Percentiles rank a stretch among this genome's conserved stretches.
Conservation (phyloP, 2,113 vertebrate genomes). For the Coreoperca whiteheadi region DNA sequence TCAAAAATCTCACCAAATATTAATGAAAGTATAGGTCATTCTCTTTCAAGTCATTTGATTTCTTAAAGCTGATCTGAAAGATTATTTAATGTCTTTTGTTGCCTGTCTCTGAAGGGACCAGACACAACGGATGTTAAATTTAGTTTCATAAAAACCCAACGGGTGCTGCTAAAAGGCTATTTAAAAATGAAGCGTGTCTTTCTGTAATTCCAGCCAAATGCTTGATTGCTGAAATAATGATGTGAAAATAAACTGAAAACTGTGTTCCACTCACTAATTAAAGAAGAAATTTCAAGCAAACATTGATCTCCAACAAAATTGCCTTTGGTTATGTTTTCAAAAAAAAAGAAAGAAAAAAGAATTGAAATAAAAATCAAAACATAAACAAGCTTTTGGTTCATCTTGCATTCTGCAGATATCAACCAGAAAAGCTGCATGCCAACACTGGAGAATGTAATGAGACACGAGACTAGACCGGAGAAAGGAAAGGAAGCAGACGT, state of each 20-base stretch:
- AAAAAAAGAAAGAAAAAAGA: not conserved
- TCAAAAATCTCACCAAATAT: conserved; percentile 39
- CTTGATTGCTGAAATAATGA: conserved; percentile 80
- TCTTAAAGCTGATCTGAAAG: conserved; percentile 54
- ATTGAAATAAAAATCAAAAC: conserved; percentile 2
- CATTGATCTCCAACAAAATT: conserved; percentile 16
- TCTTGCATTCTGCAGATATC: conserved; percentile 27
- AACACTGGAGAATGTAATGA: conserved; percentile 4
- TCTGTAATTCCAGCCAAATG: conserved; percentile 78
- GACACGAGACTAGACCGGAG: not conserved
- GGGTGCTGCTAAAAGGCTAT: conserved; percentile 71
- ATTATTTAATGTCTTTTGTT: conserved; percentile 65
- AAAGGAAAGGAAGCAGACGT: not conserved
- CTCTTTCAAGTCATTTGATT: conserved; percentile 55
- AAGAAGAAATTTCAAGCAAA: conserved; percentile 40
- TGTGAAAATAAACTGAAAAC: conserved; percentile 71
- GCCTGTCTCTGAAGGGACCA: conserved; percentile 57
- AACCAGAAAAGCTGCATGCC: not conserved
- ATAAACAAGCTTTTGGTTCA: conserved; percentile 24
- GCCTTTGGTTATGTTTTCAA: conserved; percentile 22
- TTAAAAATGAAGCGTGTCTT: conserved; percentile 78
- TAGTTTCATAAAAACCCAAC: conserved; percentile 62
- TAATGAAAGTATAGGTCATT: conserved; percentile 52
- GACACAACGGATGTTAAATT: conserved; percentile 76
- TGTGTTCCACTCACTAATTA: conserved; percentile 56